Evolutionary conservation across 37 sponge, comb jelly and placozoan species (phyloP), one percentile per base, ranked within the genome.

Genomic region (Chondrilla cf. caribensis): DNA sequence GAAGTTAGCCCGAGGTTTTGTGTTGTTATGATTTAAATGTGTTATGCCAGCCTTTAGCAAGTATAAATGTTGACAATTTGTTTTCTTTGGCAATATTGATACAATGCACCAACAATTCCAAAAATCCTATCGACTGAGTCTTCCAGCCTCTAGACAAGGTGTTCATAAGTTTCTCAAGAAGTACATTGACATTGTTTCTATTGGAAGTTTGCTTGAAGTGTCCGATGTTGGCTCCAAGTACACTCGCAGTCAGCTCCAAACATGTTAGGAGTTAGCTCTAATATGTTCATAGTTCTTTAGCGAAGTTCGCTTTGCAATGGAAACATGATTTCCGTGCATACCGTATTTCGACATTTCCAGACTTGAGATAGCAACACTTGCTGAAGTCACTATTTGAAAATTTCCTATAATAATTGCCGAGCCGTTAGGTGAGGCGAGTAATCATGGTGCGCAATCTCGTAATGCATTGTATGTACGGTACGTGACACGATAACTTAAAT

Each of bases 111-210:
- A 73, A 43, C 14, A 73, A 73, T 73, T 40, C 43, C 76, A 3
- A 73, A 73, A 43, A 14, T 73, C 5, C 44, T 73, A 15, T 40
- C 76, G 6, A 6, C 17, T 6, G 44, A 73, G 40, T 39, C 76
- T 73, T 39, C 76, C 76, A 73, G 76, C 76, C 44, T 40, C 76
- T 8, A 73, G 76, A 40, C 76, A 73, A 38, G 76, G 76, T 3
- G 14, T 73, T 37, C 76, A 73, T 1, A 73, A 73, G 6, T 73
- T 73, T 40, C 9, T 73, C n/a, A 73, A 73, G 41, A 73, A 73
- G 43, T 73, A 73, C 36, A 38, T 40, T 36, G 76, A 73, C n/a
- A 36, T 22, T 40, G 76, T 40, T 39, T 21, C 76, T 73, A 73
- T 73, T 73, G 76, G 76, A 6, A 39, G 76, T 40, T 43, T 3